Evolutionary conservation across 2,888 invertebrate genomes (phyloP), one percentile per base, ranked within the genome.

Genomic region (Acleris literana): DNA sequence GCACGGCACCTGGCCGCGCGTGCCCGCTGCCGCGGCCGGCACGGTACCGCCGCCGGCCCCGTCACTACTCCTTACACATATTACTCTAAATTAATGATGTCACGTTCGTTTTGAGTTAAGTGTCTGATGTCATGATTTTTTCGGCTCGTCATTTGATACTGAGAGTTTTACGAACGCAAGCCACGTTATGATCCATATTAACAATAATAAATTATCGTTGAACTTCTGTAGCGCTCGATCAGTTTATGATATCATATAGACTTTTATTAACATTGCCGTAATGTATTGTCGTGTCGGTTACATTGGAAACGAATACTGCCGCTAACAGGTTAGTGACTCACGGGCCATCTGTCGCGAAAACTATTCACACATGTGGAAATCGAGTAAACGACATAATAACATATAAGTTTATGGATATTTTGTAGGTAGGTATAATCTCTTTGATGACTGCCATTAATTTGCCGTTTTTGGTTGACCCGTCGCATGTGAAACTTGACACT

Each of bases 291-390:
- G 79, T 86, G 77, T 88, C 81, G 82, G 85, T 87, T 83, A 82
- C 83, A 86, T 82, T 84, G 83, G 85, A 82, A 83, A 83, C 82
- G 76, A 77, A 84, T 81, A 81, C 78, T 74, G 74, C 69, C 71
- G 75, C 74, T 72, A 86, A 85, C 92, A 85, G 87, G 92, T 91
- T 89, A 71, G 85, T 92, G 92, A 92, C 76, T 92, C 92, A 92
- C 74, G 70, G 77, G 83, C 91, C 92, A 92, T 90, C 90, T 92
- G 92, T 86, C 84, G 87, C 86, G 85, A 88, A 88, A 89, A 88
- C 84, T 86, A 83, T 87, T 82, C 76, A 75, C 85, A 82, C 83
- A 84, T 87, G 86, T 87, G 86, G 85, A 88, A 87, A 88, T 84
- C 83, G 77, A 78, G 72, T 79, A 83, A 79, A 78, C 80, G 80